Evolutionary conservation across 2,113 vertebrate species (phyloP).

Genomic region (Tylochromis polylepis): DNA sequence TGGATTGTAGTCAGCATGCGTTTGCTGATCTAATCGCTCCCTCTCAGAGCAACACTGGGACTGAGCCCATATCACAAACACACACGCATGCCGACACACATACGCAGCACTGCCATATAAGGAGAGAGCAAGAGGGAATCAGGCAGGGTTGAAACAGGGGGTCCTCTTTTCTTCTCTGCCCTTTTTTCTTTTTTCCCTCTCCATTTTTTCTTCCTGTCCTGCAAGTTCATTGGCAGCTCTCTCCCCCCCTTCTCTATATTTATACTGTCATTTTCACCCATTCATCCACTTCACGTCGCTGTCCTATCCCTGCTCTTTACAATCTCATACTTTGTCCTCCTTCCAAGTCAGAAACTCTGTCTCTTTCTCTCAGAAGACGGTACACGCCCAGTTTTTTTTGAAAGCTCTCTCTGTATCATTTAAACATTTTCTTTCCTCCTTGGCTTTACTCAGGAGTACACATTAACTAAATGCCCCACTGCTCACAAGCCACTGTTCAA

Average conservation of each 20-base stretch:
- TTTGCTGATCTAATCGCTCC: constrained; percentile 62
- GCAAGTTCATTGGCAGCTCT: constrained; percentile 28
- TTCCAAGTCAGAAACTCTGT: background rate
- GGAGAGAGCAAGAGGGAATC: constrained; percentile 62
- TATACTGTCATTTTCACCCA: constrained; percentile 8
- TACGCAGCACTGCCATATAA: constrained; percentile 61
- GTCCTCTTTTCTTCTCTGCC: constrained; percentile 45
- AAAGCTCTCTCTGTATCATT: constrained; percentile 11
- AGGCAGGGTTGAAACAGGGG: constrained; percentile 39
- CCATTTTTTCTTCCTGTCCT: constrained; percentile 32
- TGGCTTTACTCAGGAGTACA: constrained; percentile 27
- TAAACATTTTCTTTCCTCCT: constrained; percentile 15
- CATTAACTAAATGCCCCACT: constrained; percentile 46
- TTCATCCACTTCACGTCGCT: background rate
- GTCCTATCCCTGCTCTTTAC: background rate
- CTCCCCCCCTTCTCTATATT: background rate
- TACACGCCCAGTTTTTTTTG: constrained; percentile 12
- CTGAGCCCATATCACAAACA: constrained; percentile 33
- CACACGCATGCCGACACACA: background rate
- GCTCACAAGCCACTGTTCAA: constrained; percentile 15
- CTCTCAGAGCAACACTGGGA: constrained; percentile 51
- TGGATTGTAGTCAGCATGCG: constrained; percentile 35
- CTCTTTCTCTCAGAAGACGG: background rate
- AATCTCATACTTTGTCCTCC: background rate
- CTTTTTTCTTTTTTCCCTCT: constrained; percentile 14